phyloP scores from a whole-genome alignment of 2,888 invertebrate genomes.

The Pyrrhosoma nymphula region DNA sequence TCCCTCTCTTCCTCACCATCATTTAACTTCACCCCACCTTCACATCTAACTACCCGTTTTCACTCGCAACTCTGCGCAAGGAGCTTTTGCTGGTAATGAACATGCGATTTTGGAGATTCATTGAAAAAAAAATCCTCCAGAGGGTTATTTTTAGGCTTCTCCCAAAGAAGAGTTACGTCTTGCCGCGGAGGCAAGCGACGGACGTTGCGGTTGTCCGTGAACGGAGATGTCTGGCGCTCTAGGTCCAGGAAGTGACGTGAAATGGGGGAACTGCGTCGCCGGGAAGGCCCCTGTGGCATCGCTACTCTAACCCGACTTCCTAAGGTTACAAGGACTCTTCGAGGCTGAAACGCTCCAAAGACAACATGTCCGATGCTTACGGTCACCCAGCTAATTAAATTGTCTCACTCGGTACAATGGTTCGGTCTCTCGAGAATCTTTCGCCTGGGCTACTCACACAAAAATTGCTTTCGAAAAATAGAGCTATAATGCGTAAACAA shows the following conservation, averaged over 20 bases:
- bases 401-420: background rate
- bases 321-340: background rate
- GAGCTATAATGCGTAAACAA: too few relatives aligned
- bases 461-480: too few relatives aligned
- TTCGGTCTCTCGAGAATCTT: too few relatives aligned
- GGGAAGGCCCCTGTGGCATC: background rate
- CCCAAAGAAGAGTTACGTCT: background rate
- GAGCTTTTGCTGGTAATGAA: too few relatives aligned
- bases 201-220: background rate
- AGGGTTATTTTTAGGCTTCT: too few relatives aligned
- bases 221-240: background rate
- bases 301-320: background rate
- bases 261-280: background rate
- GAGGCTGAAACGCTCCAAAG: background rate
- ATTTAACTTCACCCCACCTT: too few relatives aligned
- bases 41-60: too few relatives aligned
- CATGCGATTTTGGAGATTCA: too few relatives aligned
- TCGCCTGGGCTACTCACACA: too few relatives aligned
- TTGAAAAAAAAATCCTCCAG: too few relatives aligned
- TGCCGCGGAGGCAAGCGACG: background rate
- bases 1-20: too few relatives aligned
- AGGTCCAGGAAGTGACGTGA: background rate
- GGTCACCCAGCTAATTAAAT: background rate
- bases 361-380: background rate
- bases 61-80: too few relatives aligned